Base-by-base conservation (phyloP, 2,888 invertebrate genomes). In the Stegophylla sp. region DNA sequence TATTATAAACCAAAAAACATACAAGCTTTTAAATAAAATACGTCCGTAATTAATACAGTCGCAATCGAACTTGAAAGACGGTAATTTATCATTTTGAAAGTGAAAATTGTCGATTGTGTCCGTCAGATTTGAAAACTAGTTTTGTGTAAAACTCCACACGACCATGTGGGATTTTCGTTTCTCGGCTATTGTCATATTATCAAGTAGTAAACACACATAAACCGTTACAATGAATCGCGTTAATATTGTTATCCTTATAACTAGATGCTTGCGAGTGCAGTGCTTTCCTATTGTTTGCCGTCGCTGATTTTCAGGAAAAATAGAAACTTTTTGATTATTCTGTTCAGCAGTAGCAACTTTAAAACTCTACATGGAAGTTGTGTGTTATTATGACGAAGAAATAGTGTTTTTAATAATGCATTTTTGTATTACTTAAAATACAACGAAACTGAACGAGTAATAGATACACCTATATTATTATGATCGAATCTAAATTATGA, bases 171-270 rank as follows among this genome's bases (percentile, higher is more conserved):
- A 56, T 72, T 23, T 72, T 43, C 41, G n/a, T 53, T 20, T 53
- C 13, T 7, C 20, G 23, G 20, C 34, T 20, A 12, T 17, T 56
- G 15, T 17, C 34, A n/a, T 3, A 1, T 41, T 51, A 28, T 48
- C 28, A 67, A 26, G 12, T n/a, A 13, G 53, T 34, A 12, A n/a
- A 56, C 34, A 71, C 34, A 28, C 48, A 12, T 51, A n/a, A 51
- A 71, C 71, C 71, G 56, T 72, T 72, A 72, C 53, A 72, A 72
- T 56, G 71, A 72, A 56, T 56, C 41, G 28, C 15, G 23, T 56
- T 56, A 41, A 20, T 72, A 72, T 56, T 72, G 41, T 72, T 72
- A n/a, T 41, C 23, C 23, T 10, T 28, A 51, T 59, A 59, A 26
- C n/a, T 26, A 59, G 13, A 23, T 53, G 23, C 56, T 72, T 10